Conservation (phyloP, 2,797 vertebrate genomes). For the Halcyon smyrnensis region DNA sequence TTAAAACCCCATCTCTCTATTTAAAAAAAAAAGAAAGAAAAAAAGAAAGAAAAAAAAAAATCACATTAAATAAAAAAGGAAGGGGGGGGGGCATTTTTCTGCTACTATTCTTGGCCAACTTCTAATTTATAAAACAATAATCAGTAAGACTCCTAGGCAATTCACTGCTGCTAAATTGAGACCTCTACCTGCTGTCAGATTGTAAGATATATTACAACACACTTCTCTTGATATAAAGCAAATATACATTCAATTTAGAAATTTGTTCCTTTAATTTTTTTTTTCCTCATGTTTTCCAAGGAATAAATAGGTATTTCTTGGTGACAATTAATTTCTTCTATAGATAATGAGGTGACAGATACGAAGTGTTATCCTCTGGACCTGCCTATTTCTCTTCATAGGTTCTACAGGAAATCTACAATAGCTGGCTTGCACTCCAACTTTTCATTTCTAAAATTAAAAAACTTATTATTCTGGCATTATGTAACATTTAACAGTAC, state of each 20-base stretch:
- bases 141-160: not conserved
- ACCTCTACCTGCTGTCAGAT: not conserved
- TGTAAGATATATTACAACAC: not conserved
- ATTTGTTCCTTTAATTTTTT: not conserved
- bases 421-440: not conserved
- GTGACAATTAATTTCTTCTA: not conserved
- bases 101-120: not conserved
- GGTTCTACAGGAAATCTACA: not conserved
- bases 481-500: not conserved
- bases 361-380: not conserved
- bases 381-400: not conserved
- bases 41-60: rapidly evolving
- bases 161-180: not conserved
- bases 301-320: not conserved
- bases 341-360: not conserved
- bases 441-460: not conserved
- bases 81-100: not conserved
- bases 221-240: not conserved
- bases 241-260: not conserved
- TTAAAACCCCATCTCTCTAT: rapidly evolving
- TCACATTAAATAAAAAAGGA: too few species aligned
- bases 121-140: not conserved
- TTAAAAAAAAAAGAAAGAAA: too few species aligned
- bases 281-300: not conserved
- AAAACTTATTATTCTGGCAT: not conserved